Percentiles rank a stretch among this genome's conserved stretches.
These are phyloP conservation scores for Aleiodes alternator DNA, from an alignment of 2,888 invertebrate species.

Conservation along the genomic window DNA sequence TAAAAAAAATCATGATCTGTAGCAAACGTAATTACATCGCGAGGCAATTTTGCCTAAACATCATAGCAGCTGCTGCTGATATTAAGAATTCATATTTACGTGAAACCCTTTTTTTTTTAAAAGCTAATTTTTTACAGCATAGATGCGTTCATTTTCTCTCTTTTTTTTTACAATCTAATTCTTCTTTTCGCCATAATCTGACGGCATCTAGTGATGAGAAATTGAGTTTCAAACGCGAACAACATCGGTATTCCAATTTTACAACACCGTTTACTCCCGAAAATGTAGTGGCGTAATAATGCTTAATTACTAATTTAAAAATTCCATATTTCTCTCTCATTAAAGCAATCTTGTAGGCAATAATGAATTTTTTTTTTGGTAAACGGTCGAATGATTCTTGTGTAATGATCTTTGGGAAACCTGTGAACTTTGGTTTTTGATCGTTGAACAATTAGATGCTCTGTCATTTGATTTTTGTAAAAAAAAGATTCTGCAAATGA, in stretches of 20 bases:
- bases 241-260: slow-evolving; percentile 22
- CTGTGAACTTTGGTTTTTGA: too few relatives aligned
- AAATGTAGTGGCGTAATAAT: slow-evolving; percentile 8
- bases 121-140: slow-evolving; percentile 19
- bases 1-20: slow-evolving; percentile 35
- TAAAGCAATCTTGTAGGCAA: slow-evolving; percentile 4
- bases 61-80: slow-evolving; percentile 62
- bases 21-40: slow-evolving; percentile 59
- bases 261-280: slow-evolving; percentile 13
- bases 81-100: slow-evolving; percentile 43
- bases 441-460: too few relatives aligned
- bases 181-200: slow-evolving; percentile 1
- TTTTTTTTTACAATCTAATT: slow-evolving; percentile 19
- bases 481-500: too few relatives aligned
- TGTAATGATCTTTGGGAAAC: too few relatives aligned
- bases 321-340: background rate
- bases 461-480: too few relatives aligned
- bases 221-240: slow-evolving; percentile 16
- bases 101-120: slow-evolving; percentile 28
- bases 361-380: too few relatives aligned
- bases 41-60: slow-evolving; percentile 62
- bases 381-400: too few relatives aligned
- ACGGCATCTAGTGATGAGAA: slow-evolving; percentile 24
- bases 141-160: slow-evolving; percentile 11
- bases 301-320: slow-evolving; percentile 12